Percentiles rank a stretch among this genome's conserved stretches.
Evolutionary conservation across 2,888 invertebrate genomes (phyloP).

Genomic region (Eretmocerus hayati): DNA sequence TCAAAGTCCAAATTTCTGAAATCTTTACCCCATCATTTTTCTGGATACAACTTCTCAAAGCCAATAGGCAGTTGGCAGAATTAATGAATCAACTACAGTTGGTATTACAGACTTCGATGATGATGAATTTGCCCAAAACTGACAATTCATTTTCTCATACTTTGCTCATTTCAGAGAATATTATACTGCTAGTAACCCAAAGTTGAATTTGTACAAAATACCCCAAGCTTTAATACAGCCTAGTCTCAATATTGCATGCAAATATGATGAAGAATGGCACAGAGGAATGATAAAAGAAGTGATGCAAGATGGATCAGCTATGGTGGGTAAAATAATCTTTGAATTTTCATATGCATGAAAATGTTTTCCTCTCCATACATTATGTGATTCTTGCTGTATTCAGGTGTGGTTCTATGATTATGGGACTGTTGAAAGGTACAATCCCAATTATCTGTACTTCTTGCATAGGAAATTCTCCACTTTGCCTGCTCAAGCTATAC

Average conservation of each 20-base stretch:
- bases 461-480: conserved; percentile 35
- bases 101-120: conserved; percentile 31
- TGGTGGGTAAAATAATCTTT: too few relatives aligned
- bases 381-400: conserved; percentile 4
- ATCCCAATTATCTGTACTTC: conserved; percentile 30
- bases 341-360: too few relatives aligned
- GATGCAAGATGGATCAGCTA: conserved; percentile 30
- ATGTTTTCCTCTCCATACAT: too few relatives aligned
- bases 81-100: too few relatives aligned
- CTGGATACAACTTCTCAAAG: conserved; percentile 35
- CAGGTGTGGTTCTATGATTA: conserved; percentile 42
- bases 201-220: conserved; percentile 27
- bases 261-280: conserved; percentile 35
- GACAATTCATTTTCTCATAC: too few relatives aligned
- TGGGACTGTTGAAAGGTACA: conserved; percentile 36
- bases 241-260: conserved; percentile 39
- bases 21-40: conserved; percentile 40
- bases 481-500: conserved; percentile 39
- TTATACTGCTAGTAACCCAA: conserved; percentile 3
- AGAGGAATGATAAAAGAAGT: conserved; percentile 36
- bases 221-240: conserved; percentile 33
- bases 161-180: too few relatives aligned
- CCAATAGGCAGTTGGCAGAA: too few relatives aligned
- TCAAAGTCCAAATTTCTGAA: conserved; percentile 35
- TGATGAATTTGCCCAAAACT: too few relatives aligned